These are phyloP conservation scores for Recurvirostra avosetta DNA, from an alignment of 2,113 vertebrate species.

Conservation along the genomic window DNA sequence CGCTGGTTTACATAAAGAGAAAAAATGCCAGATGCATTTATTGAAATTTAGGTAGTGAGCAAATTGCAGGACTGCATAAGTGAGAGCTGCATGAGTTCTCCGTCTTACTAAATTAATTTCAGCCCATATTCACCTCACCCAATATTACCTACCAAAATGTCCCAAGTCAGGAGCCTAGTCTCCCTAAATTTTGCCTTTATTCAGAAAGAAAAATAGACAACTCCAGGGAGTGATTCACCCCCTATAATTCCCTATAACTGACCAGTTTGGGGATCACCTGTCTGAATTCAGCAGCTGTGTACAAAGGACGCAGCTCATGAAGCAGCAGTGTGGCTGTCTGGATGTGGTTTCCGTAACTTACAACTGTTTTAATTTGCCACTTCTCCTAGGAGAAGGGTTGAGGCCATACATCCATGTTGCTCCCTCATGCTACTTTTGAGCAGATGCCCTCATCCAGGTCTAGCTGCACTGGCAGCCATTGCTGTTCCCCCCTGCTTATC, in stretches of 20 bases:
- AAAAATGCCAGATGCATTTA: neutral
- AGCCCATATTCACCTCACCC: neutral
- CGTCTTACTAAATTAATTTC: neutral
- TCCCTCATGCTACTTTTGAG: neutral
- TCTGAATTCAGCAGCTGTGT: neutral
- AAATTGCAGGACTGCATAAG: neutral
- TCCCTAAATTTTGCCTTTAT: neutral
- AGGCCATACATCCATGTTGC: neutral
- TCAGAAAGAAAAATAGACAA: neutral
- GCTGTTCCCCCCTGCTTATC: neutral
- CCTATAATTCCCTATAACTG: neutral
- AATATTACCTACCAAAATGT: neutral
- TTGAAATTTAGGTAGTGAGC: neutral
- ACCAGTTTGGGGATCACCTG: neutral
- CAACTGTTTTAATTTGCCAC: neutral
- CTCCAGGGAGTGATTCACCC: neutral
- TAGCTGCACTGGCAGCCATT: neutral
- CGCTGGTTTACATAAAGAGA: neutral
- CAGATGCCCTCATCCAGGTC: neutral
- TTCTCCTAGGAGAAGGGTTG: neutral
- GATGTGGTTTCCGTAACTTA: neutral
- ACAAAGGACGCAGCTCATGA: fast-evolving
- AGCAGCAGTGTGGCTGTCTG: neutral
- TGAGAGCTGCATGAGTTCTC: neutral
- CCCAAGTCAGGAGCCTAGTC: neutral